Evolutionary conservation across 23 tunicate genomes (phyloP).

Genomic region (Trididemnum nubilum): DNA sequence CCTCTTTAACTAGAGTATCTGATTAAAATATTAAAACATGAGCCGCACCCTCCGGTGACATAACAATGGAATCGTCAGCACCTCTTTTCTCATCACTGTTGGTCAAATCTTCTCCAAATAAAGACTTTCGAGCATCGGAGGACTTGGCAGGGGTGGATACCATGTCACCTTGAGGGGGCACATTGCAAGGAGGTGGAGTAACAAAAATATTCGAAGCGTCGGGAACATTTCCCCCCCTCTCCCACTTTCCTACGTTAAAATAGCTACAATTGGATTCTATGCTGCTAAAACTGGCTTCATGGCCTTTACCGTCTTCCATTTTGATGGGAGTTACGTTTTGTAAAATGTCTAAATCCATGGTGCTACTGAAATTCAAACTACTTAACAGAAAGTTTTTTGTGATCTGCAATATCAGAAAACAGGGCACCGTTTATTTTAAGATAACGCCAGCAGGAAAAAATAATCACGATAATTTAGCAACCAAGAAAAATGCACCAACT

Average conservation of each 20-base stretch:
- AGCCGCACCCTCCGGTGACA: no score
- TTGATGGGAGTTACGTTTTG: conserved; percentile 25
- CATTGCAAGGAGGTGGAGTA: background rate
- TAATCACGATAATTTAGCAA: no score
- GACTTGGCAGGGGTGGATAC: background rate
- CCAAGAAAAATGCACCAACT: no score
- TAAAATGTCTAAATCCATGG: conserved; percentile 2
- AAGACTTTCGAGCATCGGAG: background rate
- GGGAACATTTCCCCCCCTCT: background rate
- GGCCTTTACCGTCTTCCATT: background rate
- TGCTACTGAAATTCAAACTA: conserved; percentile 1
- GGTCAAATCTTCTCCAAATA: background rate
- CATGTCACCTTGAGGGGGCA: background rate
- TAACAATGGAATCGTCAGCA: no score
- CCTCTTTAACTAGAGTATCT: no score
- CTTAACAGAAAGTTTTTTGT: no score
- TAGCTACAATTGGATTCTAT: background rate
- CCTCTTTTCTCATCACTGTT: no score
- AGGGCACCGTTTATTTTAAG: no score
- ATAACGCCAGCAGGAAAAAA: no score
- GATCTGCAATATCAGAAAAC: no score
- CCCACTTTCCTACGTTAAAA: background rate
- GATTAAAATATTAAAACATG: no score
- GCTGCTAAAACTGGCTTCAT: background rate
- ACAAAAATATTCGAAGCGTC: background rate